These are phyloP conservation scores for Parthenolecanium corni DNA, from an alignment of 2,888 invertebrate genomes.

Conservation along the genomic window DNA sequence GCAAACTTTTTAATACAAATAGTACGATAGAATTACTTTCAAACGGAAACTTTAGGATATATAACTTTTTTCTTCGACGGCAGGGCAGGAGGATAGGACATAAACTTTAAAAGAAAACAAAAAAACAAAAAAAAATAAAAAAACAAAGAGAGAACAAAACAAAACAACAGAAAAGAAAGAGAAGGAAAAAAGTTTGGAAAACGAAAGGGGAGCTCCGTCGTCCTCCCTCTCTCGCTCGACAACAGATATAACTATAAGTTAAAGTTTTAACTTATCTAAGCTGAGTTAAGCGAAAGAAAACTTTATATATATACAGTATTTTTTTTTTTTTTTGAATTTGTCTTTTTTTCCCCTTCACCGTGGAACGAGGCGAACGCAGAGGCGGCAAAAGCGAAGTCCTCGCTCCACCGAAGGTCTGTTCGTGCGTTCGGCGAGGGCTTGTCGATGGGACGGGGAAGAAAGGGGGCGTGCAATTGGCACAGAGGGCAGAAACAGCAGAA, in stretches of 20 bases:
- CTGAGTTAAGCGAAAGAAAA: constrained; percentile 26
- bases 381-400: constrained; percentile 4
- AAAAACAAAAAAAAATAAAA: constrained; percentile 40
- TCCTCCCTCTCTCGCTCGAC: constrained; percentile 18
- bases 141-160: constrained; percentile 33
- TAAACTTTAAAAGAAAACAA: constrained; percentile 36
- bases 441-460: not conserved
- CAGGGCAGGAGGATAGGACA: constrained; percentile 33
- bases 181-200: constrained; percentile 18
- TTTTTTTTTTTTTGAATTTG: too few species aligned
- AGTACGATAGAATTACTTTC: constrained; percentile 28
- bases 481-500: too few species aligned
- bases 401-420: not conserved
- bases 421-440: not conserved
- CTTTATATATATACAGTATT: constrained; percentile 23
- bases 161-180: constrained; percentile 16
- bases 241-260: constrained; percentile 28
- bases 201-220: constrained; percentile 21
- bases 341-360: too few species aligned
- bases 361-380: not conserved
- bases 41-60: constrained; percentile 23
- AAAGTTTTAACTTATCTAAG: constrained; percentile 27
- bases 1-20: constrained; percentile 27
- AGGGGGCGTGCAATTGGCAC: too few species aligned
- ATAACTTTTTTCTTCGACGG: constrained; percentile 23